Conservation (phyloP, 2,113 vertebrate species). For the Menidia beryllina region DNA sequence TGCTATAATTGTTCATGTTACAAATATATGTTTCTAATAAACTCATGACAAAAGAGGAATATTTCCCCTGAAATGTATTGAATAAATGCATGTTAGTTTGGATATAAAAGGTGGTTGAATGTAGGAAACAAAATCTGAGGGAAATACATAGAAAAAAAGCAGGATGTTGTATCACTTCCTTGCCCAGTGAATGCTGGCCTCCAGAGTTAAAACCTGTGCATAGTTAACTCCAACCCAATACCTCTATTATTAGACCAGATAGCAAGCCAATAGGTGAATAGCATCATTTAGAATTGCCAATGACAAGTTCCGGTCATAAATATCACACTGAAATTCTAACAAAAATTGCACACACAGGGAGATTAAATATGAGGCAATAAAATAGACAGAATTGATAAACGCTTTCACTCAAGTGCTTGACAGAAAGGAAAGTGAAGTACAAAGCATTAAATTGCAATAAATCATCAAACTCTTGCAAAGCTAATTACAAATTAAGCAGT, state of each 20-base stretch:
- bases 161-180: not conserved
- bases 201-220: not conserved
- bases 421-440: not conserved
- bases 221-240: conserved; percentile 35
- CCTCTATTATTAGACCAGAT: conserved; percentile 31
- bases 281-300: too few relatives aligned
- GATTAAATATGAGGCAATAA: not conserved
- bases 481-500: too few relatives aligned
- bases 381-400: not conserved
- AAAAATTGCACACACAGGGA: not conserved
- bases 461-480: too few relatives aligned
- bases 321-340: not conserved
- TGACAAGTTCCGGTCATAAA: too few relatives aligned
- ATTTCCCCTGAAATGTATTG: conserved; percentile 11
- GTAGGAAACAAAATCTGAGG: not conserved
- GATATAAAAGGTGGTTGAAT: not conserved
- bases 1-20: not conserved
- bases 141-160: not conserved
- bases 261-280: not conserved
- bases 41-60: conserved; percentile 4
- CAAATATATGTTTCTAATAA: conserved; percentile 42
- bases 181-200: not conserved
- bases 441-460: not conserved
- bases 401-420: not conserved
- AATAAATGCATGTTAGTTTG: not conserved